phyloP scores from a whole-genome alignment of 37 sponge, comb jelly and placozoan species.

The Crambe crambe region DNA sequence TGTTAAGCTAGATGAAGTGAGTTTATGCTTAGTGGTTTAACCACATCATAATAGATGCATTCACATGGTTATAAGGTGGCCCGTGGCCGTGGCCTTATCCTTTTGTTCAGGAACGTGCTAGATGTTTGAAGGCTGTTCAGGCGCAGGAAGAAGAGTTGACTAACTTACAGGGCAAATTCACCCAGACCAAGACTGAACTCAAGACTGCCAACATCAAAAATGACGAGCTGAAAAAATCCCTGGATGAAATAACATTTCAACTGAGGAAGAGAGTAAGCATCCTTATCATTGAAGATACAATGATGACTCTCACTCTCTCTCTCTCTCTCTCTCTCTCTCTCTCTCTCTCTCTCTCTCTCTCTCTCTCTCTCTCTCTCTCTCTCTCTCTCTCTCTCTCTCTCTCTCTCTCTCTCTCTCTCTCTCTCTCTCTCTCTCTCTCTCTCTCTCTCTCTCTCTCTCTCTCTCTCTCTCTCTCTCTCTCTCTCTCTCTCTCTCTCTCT shows the following conservation, averaged over 20 bases:
- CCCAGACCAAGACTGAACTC: conserved; percentile 32
- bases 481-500: not conserved
- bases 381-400: not conserved
- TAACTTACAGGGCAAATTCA: conserved; percentile 32
- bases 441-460: not conserved
- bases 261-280: conserved; percentile 54
- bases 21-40: too few species aligned
- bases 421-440: not conserved
- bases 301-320: too few species aligned
- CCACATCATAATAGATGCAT: too few species aligned
- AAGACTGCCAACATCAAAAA: conserved; percentile 51
- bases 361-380: not conserved
- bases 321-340: not conserved
- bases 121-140: conserved; percentile 37
- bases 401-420: not conserved
- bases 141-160: conserved; percentile 45
- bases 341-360: not conserved
- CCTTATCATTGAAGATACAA: not conserved
- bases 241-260: conserved; percentile 49
- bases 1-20: conserved; percentile 42
- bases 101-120: conserved; percentile 18
- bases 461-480: not conserved
- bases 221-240: conserved; percentile 43
- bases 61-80: not conserved
- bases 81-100: not conserved